phyloP scores from a whole-genome alignment of 2,888 invertebrate genomes.

The Allophyes oxyacanthae region DNA sequence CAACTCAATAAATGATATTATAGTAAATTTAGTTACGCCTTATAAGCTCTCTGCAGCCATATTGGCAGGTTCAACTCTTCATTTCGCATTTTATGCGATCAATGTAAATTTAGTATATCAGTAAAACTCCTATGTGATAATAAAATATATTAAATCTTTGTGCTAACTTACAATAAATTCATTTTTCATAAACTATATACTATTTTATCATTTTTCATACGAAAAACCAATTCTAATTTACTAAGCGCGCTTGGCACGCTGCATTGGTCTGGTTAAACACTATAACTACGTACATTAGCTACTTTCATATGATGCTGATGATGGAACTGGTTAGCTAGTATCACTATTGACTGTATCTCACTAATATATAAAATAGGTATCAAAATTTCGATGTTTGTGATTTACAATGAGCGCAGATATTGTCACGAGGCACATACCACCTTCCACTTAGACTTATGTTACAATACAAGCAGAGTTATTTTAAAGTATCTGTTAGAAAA shows the following conservation, averaged over 20 bases:
- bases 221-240: slow-evolving; percentile 81
- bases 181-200: slow-evolving; percentile 86
- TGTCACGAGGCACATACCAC: slow-evolving; percentile 72
- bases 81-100: slow-evolving; percentile 83
- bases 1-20: slow-evolving; percentile 28
- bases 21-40: slow-evolving; percentile 48
- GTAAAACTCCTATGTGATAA: slow-evolving; percentile 88
- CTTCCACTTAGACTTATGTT: slow-evolving; percentile 25
- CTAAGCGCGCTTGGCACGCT: slow-evolving; percentile 85
- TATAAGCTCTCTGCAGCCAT: slow-evolving; percentile 78
- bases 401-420: slow-evolving; percentile 72
- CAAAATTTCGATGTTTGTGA: slow-evolving; percentile 79
- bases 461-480: slow-evolving; percentile 22
- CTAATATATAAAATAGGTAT: slow-evolving; percentile 67
- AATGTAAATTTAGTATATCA: slow-evolving; percentile 86
- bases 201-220: slow-evolving; percentile 76
- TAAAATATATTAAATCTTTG: slow-evolving; percentile 90
- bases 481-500: slow-evolving; percentile 20
- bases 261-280: slow-evolving; percentile 83
- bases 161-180: slow-evolving; percentile 89
- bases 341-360: slow-evolving; percentile 67
- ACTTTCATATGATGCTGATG: slow-evolving; percentile 61
- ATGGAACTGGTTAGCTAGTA: slow-evolving; percentile 66
- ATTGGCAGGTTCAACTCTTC: slow-evolving; percentile 73
- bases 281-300: slow-evolving; percentile 69